Conservation (phyloP, 2,113 vertebrate species). For the Quiscalus mexicanus region DNA sequence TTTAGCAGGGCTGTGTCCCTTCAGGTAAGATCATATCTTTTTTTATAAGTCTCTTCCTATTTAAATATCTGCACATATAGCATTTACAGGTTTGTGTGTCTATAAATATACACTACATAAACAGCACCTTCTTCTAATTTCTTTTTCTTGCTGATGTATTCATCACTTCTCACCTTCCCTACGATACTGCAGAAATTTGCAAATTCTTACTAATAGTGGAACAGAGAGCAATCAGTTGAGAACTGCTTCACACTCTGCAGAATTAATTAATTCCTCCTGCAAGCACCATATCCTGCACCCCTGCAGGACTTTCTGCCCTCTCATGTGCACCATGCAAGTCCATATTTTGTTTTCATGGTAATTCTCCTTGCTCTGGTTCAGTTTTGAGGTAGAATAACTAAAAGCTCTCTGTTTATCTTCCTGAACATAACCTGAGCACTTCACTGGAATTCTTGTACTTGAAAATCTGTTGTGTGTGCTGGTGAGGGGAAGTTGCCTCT, state of each 20-base stretch:
- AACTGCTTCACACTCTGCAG: not conserved
- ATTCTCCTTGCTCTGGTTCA: not conserved
- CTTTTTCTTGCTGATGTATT: not conserved
- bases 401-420: not conserved
- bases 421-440: not conserved
- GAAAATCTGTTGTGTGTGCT: accelerated
- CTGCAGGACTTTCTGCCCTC: not conserved
- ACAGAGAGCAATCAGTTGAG: not conserved
- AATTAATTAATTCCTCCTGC: not conserved
- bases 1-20: not conserved
- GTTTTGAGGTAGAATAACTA: not conserved
- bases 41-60: not conserved
- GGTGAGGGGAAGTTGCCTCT: not conserved
- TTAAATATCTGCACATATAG: not conserved
- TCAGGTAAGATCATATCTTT: not conserved
- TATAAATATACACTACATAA: not conserved
- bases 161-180: not conserved
- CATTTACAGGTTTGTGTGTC: not conserved
- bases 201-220: not conserved
- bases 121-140: not conserved
- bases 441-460: not conserved
- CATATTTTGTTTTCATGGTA: not conserved
- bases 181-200: not conserved
- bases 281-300: not conserved
- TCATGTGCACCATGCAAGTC: not conserved